phyloP scores from a whole-genome alignment of 1,140 invertebrate species.

The Apolygus lucorum region DNA sequence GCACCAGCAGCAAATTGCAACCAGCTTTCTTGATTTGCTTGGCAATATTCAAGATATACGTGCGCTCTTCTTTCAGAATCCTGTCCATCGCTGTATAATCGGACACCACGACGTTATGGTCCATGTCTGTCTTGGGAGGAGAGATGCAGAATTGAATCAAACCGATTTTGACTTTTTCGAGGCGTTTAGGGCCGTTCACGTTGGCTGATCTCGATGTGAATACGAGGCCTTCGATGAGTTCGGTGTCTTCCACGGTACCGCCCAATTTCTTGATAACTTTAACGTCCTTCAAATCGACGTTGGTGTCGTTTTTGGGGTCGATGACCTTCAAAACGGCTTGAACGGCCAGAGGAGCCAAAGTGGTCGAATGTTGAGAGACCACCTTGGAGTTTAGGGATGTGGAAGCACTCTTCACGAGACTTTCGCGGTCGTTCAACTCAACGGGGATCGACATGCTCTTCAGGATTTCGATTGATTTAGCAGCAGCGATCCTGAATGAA shows the following conservation, averaged over 20 bases:
- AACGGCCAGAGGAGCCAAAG: conserved; percentile 92
- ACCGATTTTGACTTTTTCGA: conserved; percentile 98
- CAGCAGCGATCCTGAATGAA: conserved; percentile 84
- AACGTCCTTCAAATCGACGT: conserved; percentile 76
- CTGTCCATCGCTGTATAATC: conserved; percentile 99
- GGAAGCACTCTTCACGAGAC: conserved; percentile 86
- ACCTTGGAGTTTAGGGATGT: conserved; percentile 98
- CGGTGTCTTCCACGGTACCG: conserved; percentile 95
- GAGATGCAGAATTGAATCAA: conserved; percentile 99
- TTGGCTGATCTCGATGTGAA: conserved; percentile 85
- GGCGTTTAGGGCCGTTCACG: conserved; percentile 79
- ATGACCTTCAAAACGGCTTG: conserved; percentile 88
- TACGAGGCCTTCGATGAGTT: conserved; percentile 89
- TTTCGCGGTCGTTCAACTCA: conserved; percentile 77
- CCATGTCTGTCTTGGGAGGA: conserved; percentile 99
- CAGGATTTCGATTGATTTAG: conserved; percentile 78
- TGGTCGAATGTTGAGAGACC: conserved; percentile 92
- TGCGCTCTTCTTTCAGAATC: conserved; percentile 94
- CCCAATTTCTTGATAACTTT: conserved; percentile 94
- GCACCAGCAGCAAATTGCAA: conserved; percentile 95
- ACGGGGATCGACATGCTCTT: conserved; percentile 77
- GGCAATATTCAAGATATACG: conserved; percentile 96
- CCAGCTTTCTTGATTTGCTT: conserved; percentile 98
- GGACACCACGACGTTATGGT: conserved; percentile 94
- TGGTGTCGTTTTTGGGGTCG: conserved; percentile 51